A percentile compares a stretch with the other conserved stretches of the same genome.
Conservation (phyloP, 2,888 invertebrate genomes). For the Euspilapteryx auroguttella region DNA sequence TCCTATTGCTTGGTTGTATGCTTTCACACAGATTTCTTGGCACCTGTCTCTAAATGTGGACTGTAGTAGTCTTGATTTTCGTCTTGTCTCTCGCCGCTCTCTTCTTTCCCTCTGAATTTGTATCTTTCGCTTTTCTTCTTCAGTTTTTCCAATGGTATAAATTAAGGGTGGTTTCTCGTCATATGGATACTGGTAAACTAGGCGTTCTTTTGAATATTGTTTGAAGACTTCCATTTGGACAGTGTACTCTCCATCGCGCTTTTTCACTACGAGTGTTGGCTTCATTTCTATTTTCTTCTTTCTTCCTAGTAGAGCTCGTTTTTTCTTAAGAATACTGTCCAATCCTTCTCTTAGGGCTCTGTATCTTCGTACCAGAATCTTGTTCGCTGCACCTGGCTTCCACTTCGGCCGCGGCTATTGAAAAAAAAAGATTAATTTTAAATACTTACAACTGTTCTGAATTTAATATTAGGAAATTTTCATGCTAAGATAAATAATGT, state of each 20-base stretch:
- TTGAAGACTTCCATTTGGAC: constrained; percentile 52
- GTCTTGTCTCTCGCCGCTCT: constrained; percentile 38
- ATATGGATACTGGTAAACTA: constrained; percentile 40
- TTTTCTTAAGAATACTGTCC: constrained; percentile 39
- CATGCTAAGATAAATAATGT: too few species aligned
- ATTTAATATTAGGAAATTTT: too few species aligned
- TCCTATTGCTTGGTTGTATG: constrained; percentile 49
- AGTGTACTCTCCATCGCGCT: constrained; percentile 37
- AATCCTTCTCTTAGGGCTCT: constrained; percentile 30
- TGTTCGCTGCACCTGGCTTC: constrained; percentile 45
- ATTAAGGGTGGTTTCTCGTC: constrained; percentile 40
- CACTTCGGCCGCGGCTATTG: constrained; percentile 38
- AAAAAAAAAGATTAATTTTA: constrained; percentile 9
- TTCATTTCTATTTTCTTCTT: constrained; percentile 44
- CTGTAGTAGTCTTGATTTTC: constrained; percentile 37
- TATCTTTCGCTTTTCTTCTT: constrained; percentile 31
- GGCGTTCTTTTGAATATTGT: constrained; percentile 41
- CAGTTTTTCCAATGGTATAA: constrained; percentile 43
- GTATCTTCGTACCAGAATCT: constrained; percentile 33
- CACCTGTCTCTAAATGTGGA: constrained; percentile 45
- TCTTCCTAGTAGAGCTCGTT: constrained; percentile 32
- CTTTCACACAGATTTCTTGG: constrained; percentile 49
- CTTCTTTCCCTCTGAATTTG: constrained; percentile 33
- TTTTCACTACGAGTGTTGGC: constrained; percentile 34
- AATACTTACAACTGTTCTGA: not conserved